Conservation (phyloP, 2,888 invertebrate genomes). For the Onthophagus sagittarius region DNA sequence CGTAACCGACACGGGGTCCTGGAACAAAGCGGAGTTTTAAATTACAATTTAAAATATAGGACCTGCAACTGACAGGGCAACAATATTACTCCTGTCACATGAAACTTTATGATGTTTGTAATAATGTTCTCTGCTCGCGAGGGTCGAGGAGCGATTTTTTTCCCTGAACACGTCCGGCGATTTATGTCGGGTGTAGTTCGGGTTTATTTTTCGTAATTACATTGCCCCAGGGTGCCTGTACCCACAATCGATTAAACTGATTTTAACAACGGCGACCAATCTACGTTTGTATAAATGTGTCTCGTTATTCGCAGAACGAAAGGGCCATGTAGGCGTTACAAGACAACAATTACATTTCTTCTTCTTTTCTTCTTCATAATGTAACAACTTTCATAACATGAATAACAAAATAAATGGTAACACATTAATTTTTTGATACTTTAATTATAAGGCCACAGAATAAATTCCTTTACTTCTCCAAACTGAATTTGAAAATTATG, state of each 20-base stretch:
- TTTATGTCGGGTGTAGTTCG: constrained; percentile 12
- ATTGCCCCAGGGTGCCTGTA: constrained; percentile 4
- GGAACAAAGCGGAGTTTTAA: constrained; percentile 42
- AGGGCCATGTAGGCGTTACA: neutral
- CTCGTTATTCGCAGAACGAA: neutral
- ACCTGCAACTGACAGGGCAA: constrained; percentile 40
- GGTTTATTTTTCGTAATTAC: constrained; percentile 14
- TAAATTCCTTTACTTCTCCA: no score
- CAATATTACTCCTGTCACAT: constrained; percentile 40
- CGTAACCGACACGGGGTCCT: constrained; percentile 39
- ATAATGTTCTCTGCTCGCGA: constrained; percentile 39
- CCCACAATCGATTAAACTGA: constrained; percentile 9
- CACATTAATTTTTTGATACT: no score
- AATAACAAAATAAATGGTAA: no score
- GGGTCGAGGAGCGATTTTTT: constrained; percentile 12
- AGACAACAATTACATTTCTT: no score
- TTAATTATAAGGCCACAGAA: no score
- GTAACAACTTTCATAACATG: no score
- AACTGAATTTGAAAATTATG: no score
- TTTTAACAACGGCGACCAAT: constrained; percentile 4
- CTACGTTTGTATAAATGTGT: neutral
- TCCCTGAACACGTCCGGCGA: constrained; percentile 3
- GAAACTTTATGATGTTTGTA: constrained; percentile 42
- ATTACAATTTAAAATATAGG: constrained; percentile 41
- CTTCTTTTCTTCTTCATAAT: no score